Conservation (phyloP, 2,888 invertebrate species). For the Patella depressa region DNA sequence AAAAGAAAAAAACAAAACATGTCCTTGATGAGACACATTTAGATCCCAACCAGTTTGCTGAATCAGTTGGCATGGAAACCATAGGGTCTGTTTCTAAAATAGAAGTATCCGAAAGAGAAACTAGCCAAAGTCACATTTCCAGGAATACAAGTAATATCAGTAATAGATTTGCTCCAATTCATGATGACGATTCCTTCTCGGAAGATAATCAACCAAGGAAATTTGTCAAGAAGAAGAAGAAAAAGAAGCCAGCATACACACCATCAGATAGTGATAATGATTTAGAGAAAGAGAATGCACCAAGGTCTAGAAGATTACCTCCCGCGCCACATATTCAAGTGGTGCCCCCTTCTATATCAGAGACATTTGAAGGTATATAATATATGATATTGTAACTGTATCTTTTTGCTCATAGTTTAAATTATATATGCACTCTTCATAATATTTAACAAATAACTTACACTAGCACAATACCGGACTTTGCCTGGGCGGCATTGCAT, state of each 20-base stretch:
- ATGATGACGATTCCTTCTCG: constrained; percentile 13
- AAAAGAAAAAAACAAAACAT: constrained; percentile 32
- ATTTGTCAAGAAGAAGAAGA: constrained; percentile 25
- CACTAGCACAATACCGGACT: no score
- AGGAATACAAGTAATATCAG: constrained; percentile 16
- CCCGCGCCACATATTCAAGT: constrained; percentile 3
- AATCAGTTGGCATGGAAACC: constrained; percentile 28
- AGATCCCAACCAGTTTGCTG: constrained; percentile 24
- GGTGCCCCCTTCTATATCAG: neutral
- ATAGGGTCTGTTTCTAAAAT: constrained; percentile 38
- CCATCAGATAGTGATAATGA: neutral
- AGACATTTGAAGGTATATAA: constrained; percentile 1
- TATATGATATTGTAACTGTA: neutral
- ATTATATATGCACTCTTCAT: no score
- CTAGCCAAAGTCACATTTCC: constrained; percentile 20
- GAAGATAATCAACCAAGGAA: constrained; percentile 23
- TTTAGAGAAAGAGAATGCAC: neutral
- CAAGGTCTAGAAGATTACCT: neutral
- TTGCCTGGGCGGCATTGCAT: no score
- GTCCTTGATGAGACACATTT: constrained; percentile 21
- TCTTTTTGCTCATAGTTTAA: no score
- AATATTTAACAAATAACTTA: no score
- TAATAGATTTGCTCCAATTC: constrained; percentile 18
- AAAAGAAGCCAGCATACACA: constrained; percentile 22
- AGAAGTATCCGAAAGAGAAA: constrained; percentile 27